phyloP scores from a whole-genome alignment of 2,797 vertebrate species.

The Xyrichtys novacula region DNA sequence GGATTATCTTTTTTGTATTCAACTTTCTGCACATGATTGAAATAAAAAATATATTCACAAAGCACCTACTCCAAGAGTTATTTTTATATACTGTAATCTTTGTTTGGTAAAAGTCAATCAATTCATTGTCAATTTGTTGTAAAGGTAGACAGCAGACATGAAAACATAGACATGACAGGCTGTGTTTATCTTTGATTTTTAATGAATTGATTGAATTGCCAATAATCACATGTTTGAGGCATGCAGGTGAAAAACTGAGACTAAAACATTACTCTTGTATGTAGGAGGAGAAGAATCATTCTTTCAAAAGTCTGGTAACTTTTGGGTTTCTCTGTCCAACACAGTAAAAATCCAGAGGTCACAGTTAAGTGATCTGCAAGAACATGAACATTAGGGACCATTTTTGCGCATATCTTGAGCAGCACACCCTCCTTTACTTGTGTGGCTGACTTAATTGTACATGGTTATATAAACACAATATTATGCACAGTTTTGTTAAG shows the following conservation, averaged over 20 bases:
- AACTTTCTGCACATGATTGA: not conserved
- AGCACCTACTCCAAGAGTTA: not conserved
- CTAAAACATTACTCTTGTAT: not conserved
- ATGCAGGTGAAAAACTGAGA: not conserved
- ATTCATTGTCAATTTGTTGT: not conserved
- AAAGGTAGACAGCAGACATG: conserved; percentile 35
- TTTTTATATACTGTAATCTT: not conserved
- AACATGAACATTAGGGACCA: not conserved
- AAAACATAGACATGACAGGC: not conserved
- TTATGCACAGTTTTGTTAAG: not conserved
- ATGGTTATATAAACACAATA: not conserved
- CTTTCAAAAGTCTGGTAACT: not conserved
- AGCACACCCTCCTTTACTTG: not conserved
- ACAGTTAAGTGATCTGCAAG: conserved; percentile 8
- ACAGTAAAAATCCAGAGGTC: not conserved
- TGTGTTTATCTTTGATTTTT: not conserved
- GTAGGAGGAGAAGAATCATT: not conserved
- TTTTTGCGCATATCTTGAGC: not conserved
- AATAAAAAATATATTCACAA: not conserved
- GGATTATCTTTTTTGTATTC: not conserved
- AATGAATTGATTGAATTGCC: too few relatives aligned
- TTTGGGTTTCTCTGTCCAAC: conserved; percentile 11
- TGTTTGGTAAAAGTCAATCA: not conserved
- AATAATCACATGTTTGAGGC: not conserved
- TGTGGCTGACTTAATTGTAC: not conserved